A percentile compares a stretch with the other conserved stretches of the same genome.
phyloP scores from a whole-genome alignment of 2,888 invertebrate genomes.

The Piscicola geometra region DNA sequence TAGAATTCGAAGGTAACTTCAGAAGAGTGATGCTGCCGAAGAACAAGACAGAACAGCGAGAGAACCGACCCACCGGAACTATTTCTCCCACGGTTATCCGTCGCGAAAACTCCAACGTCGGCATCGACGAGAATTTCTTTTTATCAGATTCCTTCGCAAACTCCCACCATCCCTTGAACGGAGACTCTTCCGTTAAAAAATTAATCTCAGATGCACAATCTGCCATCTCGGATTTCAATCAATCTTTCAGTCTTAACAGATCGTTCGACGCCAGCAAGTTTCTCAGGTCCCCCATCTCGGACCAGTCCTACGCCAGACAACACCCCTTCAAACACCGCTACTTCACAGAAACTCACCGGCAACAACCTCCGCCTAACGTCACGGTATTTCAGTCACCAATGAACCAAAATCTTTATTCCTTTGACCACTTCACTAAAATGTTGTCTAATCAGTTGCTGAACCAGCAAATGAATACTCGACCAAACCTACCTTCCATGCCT shows the following conservation, averaged over 20 bases:
- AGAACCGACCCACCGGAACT: slow-evolving; percentile 35
- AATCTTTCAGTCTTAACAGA: not conserved
- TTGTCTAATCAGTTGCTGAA: not conserved
- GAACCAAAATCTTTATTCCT: slow-evolving; percentile 67
- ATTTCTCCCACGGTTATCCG: slow-evolving; percentile 35
- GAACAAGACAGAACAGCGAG: slow-evolving; percentile 12
- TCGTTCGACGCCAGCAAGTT: not conserved
- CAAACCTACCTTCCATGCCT: slow-evolving; percentile 18
- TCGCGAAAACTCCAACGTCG: not conserved
- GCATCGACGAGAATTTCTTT: not conserved
- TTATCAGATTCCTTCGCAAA: not conserved
- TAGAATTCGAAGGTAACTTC: not conserved
- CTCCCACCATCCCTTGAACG: not conserved
- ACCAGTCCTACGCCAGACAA: slow-evolving; percentile 1
- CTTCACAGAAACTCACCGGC: not conserved
- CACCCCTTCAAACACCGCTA: not conserved
- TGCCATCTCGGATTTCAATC: not conserved
- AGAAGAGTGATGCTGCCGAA: slow-evolving; percentile 21
- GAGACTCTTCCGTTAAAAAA: not conserved
- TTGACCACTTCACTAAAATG: slow-evolving; percentile 47
- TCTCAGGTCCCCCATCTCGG: slow-evolving; percentile 7
- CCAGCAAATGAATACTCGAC: slow-evolving; percentile 16
- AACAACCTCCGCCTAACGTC: slow-evolving; percentile 69
- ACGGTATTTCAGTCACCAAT: slow-evolving; percentile 74
- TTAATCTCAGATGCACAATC: not conserved